phyloP scores from a whole-genome alignment of 2,113 vertebrate species.

The Empidonax traillii region DNA sequence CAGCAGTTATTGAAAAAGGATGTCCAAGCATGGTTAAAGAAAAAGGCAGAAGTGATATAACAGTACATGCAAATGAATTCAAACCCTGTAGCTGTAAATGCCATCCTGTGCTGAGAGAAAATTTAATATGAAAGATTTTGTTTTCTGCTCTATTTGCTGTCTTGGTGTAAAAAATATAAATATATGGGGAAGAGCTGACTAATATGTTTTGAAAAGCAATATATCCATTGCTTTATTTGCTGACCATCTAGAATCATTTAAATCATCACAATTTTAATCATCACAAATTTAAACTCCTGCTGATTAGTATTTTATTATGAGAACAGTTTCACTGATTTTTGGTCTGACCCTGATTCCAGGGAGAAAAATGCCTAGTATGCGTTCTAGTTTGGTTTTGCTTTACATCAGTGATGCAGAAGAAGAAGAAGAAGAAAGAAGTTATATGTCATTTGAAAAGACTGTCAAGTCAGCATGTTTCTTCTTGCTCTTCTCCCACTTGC shows the following conservation, averaged over 20 bases:
- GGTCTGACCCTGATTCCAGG: background rate
- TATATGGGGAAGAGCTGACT: background rate
- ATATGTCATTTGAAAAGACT: background rate
- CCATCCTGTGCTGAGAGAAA: background rate
- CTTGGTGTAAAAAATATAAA: background rate
- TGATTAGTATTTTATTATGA: background rate
- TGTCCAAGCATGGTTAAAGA: background rate
- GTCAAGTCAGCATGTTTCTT: background rate
- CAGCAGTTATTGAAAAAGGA: background rate
- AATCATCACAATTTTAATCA: no score
- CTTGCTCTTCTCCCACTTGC: background rate
- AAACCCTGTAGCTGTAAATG: slow-evolving; percentile 1
- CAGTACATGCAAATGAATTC: slow-evolving; percentile 9
- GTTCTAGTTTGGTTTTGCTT: background rate
- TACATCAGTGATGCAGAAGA: background rate
- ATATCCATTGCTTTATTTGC: background rate
- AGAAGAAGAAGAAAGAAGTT: background rate
- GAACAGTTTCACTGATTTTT: slow-evolving; percentile 23
- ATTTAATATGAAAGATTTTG: background rate
- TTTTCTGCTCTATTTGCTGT: slow-evolving; percentile 36
- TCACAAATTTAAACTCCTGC: background rate
- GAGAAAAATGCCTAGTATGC: background rate
- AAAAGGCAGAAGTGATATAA: background rate
- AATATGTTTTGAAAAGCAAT: slow-evolving; percentile 15
- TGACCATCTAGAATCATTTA: background rate